Base-by-base conservation (phyloP, 2,888 invertebrate species). In the Lochmaea capreae region DNA sequence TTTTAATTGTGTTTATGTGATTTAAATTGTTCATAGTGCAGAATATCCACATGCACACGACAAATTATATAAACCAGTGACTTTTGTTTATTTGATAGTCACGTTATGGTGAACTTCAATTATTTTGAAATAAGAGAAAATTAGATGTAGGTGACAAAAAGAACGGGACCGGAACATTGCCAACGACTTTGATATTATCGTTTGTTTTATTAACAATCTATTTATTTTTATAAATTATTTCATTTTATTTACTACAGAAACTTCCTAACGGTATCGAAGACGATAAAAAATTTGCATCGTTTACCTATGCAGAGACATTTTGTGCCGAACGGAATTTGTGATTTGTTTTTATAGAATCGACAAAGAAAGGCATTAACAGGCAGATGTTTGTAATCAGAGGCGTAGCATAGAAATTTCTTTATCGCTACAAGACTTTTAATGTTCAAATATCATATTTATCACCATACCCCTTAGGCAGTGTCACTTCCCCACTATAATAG, bases 101-200 rank as follows among this genome's bases (percentile, higher is more conserved):
- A 62, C 63, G 57, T 74, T 71, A 59, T 74, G 26, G 33, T 74
- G 46, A 11, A 42, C 62, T 54, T 54, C 62, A 71, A 74, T 70
- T 71, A 74, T 74, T 67, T 71, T 71, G 66, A 70, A 70, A 70
- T 65, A 43, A 62, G 70, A 74, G 72, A 72, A 63, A 72, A 68
- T 72, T 72, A 59, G 49, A 59, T 57, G 68, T 59, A 73, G 74
- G 74, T 71, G 74, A 74, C 71, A 74, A 71, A 58, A 71, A 33
- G 65, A 71, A 74, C 71, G 74, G 71, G 63, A 49, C n/a, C 72
- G 67, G 66, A 67, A 54, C 67, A 62, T 18, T 72, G 10, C 22
- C 67, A 68, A 71, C 70, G 46, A 57, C 57, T 33, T 43, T 62
- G 42, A 42, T 42, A 62, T 62, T 39, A 62, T 62, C 62, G n/a